Conservation (phyloP, 1,140 invertebrate genomes). For the Helicoverpa zea region DNA sequence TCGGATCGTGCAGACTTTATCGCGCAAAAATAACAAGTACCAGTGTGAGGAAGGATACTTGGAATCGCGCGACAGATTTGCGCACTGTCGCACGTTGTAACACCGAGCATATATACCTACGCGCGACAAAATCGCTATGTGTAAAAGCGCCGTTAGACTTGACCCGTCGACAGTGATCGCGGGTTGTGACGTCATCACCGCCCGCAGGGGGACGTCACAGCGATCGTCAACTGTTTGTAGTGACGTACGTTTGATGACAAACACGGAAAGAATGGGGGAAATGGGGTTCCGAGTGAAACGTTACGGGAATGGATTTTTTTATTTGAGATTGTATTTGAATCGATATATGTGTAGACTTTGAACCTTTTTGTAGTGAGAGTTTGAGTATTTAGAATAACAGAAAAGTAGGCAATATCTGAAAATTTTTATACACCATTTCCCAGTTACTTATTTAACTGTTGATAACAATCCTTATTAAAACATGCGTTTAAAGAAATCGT, state of each 20-base stretch:
- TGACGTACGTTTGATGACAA: slow-evolving; percentile 47
- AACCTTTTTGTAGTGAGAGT: background rate
- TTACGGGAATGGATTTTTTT: slow-evolving; percentile 17
- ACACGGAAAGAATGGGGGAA: slow-evolving; percentile 32
- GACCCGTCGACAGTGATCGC: slow-evolving; percentile 29
- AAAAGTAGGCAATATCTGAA: too few relatives aligned
- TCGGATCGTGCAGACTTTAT: too few relatives aligned
- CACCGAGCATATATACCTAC: too few relatives aligned
- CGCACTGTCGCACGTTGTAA: too few relatives aligned
- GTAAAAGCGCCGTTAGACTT: background rate
- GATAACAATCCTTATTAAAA: too few relatives aligned
- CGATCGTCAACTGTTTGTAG: slow-evolving; percentile 1
- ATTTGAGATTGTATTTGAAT: background rate
- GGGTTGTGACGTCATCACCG: slow-evolving; percentile 47
- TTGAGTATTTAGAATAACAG: too few relatives aligned
- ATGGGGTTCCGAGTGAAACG: slow-evolving; percentile 5
- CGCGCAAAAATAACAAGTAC: too few relatives aligned
- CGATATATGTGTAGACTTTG: background rate
- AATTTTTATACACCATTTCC: too few relatives aligned
- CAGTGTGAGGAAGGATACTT: too few relatives aligned
- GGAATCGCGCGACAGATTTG: too few relatives aligned
- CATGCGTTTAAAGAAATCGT: too few relatives aligned
- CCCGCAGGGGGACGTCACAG: slow-evolving; percentile 31
- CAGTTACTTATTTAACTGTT: too few relatives aligned
- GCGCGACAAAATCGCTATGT: background rate